Percentiles rank a stretch among this genome's conserved stretches.
Conservation (phyloP, 2,797 vertebrate species). For the Luscinia luscinia region DNA sequence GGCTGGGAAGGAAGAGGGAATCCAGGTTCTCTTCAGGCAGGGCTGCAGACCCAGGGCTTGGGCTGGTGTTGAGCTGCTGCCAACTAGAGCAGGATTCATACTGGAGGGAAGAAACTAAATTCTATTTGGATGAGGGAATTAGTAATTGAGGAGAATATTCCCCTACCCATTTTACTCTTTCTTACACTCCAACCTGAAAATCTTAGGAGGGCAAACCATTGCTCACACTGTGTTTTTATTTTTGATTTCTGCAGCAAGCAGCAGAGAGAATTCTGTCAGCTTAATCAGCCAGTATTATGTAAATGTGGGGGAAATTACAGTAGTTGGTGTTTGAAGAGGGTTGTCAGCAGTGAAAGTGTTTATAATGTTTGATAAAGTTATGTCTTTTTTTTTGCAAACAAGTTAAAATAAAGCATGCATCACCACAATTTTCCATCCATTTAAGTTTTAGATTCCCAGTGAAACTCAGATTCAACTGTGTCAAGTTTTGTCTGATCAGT, state of each 20-base stretch:
- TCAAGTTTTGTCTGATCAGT: neutral
- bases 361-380: slow-evolving; percentile 54
- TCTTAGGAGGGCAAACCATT: neutral
- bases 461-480: neutral
- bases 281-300: slow-evolving; percentile 61
- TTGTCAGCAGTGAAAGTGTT: slow-evolving; percentile 51
- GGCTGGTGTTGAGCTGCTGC: neutral
- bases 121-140: neutral
- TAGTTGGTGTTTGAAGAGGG: slow-evolving; percentile 43
- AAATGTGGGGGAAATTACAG: slow-evolving; percentile 58
- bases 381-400: slow-evolving; percentile 15
- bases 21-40: neutral
- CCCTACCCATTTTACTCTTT: neutral
- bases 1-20: neutral
- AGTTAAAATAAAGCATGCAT: slow-evolving; percentile 36
- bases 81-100: neutral
- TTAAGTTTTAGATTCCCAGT: neutral
- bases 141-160: neutral
- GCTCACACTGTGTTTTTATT: slow-evolving; percentile 8
- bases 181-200: neutral
- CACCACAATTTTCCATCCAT: neutral
- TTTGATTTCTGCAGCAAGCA: slow-evolving; percentile 40
- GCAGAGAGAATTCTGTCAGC: slow-evolving; percentile 34
- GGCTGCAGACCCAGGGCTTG: neutral
- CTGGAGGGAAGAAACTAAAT: neutral